These are phyloP conservation scores for Bicyclus anynana DNA, from an alignment of 1,140 invertebrate species.

Conservation along the genomic window DNA sequence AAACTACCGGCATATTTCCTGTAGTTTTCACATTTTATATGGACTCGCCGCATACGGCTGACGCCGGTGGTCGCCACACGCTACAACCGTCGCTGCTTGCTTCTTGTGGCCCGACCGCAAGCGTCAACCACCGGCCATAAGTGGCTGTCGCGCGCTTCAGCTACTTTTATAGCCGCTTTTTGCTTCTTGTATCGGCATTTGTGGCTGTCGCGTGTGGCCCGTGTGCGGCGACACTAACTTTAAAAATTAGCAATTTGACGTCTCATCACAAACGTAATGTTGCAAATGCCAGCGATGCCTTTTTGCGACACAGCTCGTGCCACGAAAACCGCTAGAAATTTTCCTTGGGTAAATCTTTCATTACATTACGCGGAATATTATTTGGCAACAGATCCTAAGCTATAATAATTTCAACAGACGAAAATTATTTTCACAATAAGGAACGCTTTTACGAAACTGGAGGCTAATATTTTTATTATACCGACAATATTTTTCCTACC, in stretches of 20 bases:
- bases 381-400: slow-evolving; percentile 11
- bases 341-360: slow-evolving; percentile 22
- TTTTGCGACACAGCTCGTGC: slow-evolving; percentile 41
- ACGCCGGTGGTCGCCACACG: too few species aligned
- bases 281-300: slow-evolving; percentile 37
- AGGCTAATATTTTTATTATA: slow-evolving; percentile 33
- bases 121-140: too few species aligned
- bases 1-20: too few species aligned
- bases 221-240: too few species aligned
- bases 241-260: slow-evolving; percentile 57
- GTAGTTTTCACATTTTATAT: too few species aligned
- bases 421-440: slow-evolving; percentile 7
- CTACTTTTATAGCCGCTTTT: too few species aligned
- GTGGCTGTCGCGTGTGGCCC: too few species aligned
- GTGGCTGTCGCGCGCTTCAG: too few species aligned
- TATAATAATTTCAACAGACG: slow-evolving; percentile 13
- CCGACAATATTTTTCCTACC: slow-evolving; percentile 33
- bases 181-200: too few species aligned
- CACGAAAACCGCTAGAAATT: slow-evolving; percentile 42
- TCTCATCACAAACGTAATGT: slow-evolving; percentile 48
- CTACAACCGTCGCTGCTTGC: too few species aligned
- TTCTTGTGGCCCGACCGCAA: too few species aligned
- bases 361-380: slow-evolving; percentile 5
- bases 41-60: too few species aligned
- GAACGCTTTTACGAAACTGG: slow-evolving; percentile 21